A percentile compares a stretch with the other conserved stretches of the same genome.
These are phyloP conservation scores for Argyra leucocephala DNA, from an alignment of 2,888 invertebrate genomes.

Conservation along the genomic window DNA sequence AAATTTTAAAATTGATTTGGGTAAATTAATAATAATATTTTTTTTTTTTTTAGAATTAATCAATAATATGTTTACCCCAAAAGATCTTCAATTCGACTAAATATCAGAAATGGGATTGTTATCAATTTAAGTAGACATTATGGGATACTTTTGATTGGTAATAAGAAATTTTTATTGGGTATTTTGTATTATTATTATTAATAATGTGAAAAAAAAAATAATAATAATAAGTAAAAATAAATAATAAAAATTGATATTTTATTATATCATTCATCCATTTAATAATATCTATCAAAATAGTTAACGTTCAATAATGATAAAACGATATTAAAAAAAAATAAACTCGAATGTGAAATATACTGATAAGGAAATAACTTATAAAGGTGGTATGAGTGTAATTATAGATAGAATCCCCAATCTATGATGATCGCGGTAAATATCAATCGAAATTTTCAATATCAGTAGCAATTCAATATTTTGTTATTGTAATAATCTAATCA, in stretches of 20 bases:
- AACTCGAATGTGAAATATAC: too few relatives aligned
- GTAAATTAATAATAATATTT: neutral
- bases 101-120: neutral
- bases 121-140: slow-evolving; percentile 1
- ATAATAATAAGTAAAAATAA: too few relatives aligned
- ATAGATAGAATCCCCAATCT: neutral
- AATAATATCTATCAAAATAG: neutral
- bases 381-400: neutral
- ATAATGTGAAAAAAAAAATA: neutral
- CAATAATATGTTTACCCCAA: neutral
- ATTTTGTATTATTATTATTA: neutral
- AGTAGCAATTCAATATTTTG: neutral
- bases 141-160: neutral
- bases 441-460: neutral
- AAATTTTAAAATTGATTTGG: neutral
- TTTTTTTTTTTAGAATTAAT: too few relatives aligned
- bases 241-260: neutral
- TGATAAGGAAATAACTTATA: neutral
- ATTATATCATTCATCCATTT: slow-evolving; percentile 1
- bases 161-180: slow-evolving; percentile 1
- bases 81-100: neutral
- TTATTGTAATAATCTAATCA: slow-evolving; percentile 6
- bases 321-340: neutral
- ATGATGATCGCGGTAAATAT: neutral
- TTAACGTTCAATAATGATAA: neutral